Percentiles rank a stretch among this genome's conserved stretches.
Conservation (phyloP, 2,113 vertebrate species). For the Elanus axillaris region DNA sequence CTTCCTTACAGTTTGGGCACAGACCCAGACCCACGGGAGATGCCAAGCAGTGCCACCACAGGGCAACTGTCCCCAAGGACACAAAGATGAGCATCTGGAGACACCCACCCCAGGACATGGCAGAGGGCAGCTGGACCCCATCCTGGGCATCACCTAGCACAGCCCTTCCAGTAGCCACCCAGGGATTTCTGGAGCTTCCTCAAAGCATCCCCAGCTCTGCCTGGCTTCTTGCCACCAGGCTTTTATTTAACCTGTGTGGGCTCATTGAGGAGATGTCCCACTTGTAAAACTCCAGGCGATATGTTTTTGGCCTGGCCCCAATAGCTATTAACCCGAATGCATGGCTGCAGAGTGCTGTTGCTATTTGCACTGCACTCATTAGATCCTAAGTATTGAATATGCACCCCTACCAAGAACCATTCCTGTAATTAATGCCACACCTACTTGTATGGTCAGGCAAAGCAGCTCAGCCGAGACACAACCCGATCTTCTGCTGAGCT, state of each 20-base stretch:
- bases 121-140: neutral
- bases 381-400: neutral
- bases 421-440: neutral
- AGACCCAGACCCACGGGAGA: neutral
- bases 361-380: neutral
- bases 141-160: neutral
- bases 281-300: neutral
- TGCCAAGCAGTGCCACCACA: neutral
- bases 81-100: neutral
- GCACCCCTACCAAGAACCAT: neutral
- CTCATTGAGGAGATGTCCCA: neutral
- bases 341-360: neutral
- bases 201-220: neutral
- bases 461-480: neutral
- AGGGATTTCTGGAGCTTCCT: neutral
- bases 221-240: neutral
- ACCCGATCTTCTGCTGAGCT: neutral
- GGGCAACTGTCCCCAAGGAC: neutral
- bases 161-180: neutral
- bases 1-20: neutral
- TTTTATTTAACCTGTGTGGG: neutral
- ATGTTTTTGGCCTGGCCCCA: neutral
- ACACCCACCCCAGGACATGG: neutral
- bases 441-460: neutral
- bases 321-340: neutral